Base-by-base conservation (phyloP, 2,888 invertebrate species). In the Frankliniella fusca region DNA sequence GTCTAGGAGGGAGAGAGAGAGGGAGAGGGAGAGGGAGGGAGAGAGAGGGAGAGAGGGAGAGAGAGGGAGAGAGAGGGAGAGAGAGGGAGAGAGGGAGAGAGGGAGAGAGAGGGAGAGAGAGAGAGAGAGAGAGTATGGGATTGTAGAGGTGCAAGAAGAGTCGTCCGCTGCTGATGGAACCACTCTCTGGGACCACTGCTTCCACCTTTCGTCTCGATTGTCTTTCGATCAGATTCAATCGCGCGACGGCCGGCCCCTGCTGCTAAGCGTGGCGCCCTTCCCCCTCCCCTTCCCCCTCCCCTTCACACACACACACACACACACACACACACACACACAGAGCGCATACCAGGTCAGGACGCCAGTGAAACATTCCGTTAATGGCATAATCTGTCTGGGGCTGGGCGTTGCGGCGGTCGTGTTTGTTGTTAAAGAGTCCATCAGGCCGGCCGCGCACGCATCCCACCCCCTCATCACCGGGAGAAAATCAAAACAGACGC, bases 371-470 rank as follows among this genome's bases (percentile, higher is more conserved):
- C 38, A 38, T 38, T 38, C 38, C 70, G 70, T 70, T 70, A 70
- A 70, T 70, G 70, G 70, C 23, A 23, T 70, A 70, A 70, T 70
- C 70, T 70, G 54, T 5, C 54, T 70, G 70, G 54, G 54, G 54
- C 54, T 18, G 38, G 38, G 38, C 38, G 5, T 2, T 38, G 38
- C 38, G 38, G 3, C 38, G 3, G 38, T 5, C 54, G 54, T 54
- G 54, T 54, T 54, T 54, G 54, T 54, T 54, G 54, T 54, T 54
- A 54, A 12, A 18, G 15, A 12, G 54, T 12, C 54, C 54, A 54
- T 54, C 54, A 54, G 54, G 54, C 54, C 54, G 10, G 50, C 10
- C 10, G 15, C 9, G 54, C 18, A 7, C 2, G 54, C 38, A 54
- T 15, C 5, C 12, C 54, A 54, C 54, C 54, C 15, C 54, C 18